Evolutionary conservation across 2,113 vertebrate species (phyloP).

Genomic region (Calcarius ornatus): DNA sequence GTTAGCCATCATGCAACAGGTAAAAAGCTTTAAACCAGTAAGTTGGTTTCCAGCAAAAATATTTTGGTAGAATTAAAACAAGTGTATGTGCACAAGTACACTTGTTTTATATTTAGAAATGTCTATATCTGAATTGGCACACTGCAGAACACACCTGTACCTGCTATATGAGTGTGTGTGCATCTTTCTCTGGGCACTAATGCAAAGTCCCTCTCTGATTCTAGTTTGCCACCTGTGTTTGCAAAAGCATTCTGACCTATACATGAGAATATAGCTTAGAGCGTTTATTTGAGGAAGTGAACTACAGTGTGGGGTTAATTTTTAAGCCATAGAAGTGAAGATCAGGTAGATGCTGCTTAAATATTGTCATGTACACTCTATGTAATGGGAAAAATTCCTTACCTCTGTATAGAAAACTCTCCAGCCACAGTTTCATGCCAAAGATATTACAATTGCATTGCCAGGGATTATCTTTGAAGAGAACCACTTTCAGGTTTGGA

Average conservation of each 20-base stretch:
- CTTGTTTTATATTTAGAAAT: neutral
- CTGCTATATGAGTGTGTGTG: fast-evolving
- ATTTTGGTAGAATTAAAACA: neutral
- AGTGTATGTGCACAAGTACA: neutral
- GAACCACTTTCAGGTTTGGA: conserved; percentile 79
- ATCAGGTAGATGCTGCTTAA: neutral
- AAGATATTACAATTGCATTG: conserved; percentile 91
- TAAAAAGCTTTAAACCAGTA: neutral
- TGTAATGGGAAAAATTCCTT: conserved; percentile 35
- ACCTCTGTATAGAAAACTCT: conserved; percentile 94
- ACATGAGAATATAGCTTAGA: neutral
- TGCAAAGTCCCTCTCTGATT: neutral
- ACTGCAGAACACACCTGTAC: neutral
- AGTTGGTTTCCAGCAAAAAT: neutral
- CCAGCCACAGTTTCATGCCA: conserved; percentile 94
- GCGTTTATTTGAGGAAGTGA: neutral
- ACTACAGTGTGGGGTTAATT: neutral
- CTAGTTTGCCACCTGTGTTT: neutral
- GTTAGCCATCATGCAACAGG: neutral
- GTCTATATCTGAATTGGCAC: neutral
- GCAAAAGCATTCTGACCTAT: neutral
- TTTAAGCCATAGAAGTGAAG: neutral
- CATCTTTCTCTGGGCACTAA: neutral
- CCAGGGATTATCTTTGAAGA: conserved; percentile 90
- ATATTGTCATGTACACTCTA: neutral